Evolutionary conservation across 2,888 invertebrate genomes (phyloP).

Genomic region (Chalcosyrphus nemorum): DNA sequence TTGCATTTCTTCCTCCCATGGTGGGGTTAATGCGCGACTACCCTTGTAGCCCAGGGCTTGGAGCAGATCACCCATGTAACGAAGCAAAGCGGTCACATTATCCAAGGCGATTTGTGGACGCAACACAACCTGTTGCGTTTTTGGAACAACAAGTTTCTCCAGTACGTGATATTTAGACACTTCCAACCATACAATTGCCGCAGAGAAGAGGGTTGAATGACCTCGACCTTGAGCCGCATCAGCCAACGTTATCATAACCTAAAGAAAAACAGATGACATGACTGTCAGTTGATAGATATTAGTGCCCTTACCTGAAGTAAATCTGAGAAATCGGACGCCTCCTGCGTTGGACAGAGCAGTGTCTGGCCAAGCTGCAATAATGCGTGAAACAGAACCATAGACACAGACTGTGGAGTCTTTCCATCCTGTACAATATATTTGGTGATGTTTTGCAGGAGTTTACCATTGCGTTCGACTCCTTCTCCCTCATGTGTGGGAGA

Average conservation of each 20-base stretch:
- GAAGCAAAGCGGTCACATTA: constrained; percentile 91
- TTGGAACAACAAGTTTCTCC: constrained; percentile 75
- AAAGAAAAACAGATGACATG: constrained; percentile 65
- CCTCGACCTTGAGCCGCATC: constrained; percentile 90
- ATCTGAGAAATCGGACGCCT: constrained; percentile 90
- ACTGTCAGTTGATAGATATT: background rate
- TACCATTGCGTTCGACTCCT: constrained; percentile 86
- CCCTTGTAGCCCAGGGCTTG: constrained; percentile 80
- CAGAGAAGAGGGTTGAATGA: constrained; percentile 90
- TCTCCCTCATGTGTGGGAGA: constrained; percentile 78
- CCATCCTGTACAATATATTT: constrained; percentile 88
- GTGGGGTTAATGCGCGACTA: constrained; percentile 85
- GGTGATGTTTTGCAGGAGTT: constrained; percentile 87
- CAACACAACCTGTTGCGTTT: constrained; percentile 74
- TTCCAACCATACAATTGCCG: constrained; percentile 90
- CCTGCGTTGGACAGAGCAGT: constrained; percentile 85
- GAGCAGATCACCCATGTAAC: constrained; percentile 90
- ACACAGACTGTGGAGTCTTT: constrained; percentile 77
- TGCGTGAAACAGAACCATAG: constrained; percentile 86
- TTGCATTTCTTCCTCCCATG: constrained; percentile 91
- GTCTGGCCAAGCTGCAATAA: constrained; percentile 89
- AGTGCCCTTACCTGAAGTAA: constrained; percentile 83
- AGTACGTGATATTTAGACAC: constrained; percentile 84
- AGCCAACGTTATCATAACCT: constrained; percentile 91
- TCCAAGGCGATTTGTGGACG: constrained; percentile 84